Evolutionary conservation across 2,888 invertebrate species (phyloP).

Genomic region (Nephrotoma flavescens): DNA sequence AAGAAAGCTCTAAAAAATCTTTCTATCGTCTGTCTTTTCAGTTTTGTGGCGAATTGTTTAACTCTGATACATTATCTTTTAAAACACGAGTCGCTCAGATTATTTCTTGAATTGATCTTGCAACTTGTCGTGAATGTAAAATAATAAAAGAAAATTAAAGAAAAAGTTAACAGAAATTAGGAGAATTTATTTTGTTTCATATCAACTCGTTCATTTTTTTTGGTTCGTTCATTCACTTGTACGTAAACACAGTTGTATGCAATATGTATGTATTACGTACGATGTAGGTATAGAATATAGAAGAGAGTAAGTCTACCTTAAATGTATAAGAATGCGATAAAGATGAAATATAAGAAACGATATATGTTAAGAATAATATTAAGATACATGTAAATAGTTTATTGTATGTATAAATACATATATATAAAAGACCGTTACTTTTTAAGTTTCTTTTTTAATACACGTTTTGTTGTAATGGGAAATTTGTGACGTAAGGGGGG

Average conservation of each 20-base stretch:
- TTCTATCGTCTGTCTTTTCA: too few species aligned
- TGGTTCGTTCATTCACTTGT: neutral
- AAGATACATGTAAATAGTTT: neutral
- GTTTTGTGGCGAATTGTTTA: too few species aligned
- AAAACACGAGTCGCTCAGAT: too few species aligned
- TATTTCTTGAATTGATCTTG: too few species aligned
- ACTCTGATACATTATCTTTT: too few species aligned
- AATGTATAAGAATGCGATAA: neutral
- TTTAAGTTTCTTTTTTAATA: neutral
- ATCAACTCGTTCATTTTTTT: neutral
- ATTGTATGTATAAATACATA: neutral
- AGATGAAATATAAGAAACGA: neutral
- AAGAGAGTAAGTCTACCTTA: neutral
- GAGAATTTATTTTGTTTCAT: neutral
- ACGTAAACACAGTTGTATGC: neutral
- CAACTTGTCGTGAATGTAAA: too few species aligned
- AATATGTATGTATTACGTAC: too few species aligned
- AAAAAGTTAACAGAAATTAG: too few species aligned
- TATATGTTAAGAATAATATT: neutral
- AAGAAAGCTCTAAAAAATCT: too few species aligned
- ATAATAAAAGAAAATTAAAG: too few species aligned
- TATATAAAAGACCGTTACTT: conserved; percentile 1
- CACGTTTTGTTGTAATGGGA: conserved; percentile 1
- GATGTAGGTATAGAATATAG: neutral
- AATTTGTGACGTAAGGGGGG: conserved; percentile 1